Evolutionary conservation across 2,888 invertebrate species (phyloP).

Genomic region (Drosophila atroscutellata): DNA sequence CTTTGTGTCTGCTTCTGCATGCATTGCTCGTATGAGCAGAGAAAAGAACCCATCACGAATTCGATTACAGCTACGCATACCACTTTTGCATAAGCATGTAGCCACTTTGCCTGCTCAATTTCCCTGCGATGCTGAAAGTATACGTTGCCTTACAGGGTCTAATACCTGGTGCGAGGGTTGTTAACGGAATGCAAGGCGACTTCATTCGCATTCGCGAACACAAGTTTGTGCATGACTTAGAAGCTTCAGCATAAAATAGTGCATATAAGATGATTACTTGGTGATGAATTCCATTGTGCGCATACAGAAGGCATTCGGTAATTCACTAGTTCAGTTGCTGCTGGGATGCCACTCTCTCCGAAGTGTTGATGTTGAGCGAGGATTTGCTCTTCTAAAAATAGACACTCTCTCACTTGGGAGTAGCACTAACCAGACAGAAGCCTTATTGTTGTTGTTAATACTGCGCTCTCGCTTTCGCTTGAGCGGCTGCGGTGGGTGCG

Average conservation of each 20-base stretch:
- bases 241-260: not conserved
- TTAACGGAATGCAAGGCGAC: not conserved
- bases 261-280: not conserved
- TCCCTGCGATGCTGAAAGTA: not conserved
- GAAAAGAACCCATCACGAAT: not conserved
- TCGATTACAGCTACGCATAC: not conserved
- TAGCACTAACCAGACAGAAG: not conserved
- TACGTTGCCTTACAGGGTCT: not conserved
- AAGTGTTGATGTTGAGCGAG: not conserved
- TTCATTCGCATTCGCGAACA: not conserved
- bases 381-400: not conserved
- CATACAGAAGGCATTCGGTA: not conserved
- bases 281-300: not conserved
- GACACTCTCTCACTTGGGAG: not conserved
- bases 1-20: not conserved
- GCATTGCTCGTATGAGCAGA: not conserved
- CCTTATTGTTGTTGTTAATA: slow-evolving; percentile 1
- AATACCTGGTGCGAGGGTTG: not conserved
- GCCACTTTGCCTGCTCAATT: not conserved
- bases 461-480: not conserved
- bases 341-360: not conserved
- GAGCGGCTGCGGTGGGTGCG: not conserved
- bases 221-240: not conserved
- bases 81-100: not conserved
- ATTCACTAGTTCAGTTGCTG: not conserved